phyloP scores from a whole-genome alignment of 2,797 vertebrate genomes.

The Setipinna tenuifilis region DNA sequence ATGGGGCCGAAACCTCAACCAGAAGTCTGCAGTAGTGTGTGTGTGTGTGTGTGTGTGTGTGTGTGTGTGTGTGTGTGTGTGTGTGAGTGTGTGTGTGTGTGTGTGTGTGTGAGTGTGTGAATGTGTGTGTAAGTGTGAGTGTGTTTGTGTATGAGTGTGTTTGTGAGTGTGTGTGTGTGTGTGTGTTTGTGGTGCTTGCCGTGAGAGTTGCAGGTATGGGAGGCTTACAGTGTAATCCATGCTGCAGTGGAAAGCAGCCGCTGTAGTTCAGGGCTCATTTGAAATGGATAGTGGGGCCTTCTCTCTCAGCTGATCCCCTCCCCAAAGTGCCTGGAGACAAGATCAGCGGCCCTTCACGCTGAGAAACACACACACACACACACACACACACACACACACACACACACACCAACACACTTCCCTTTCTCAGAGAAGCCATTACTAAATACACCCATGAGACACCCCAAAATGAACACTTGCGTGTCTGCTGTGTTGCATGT shows the following conservation, averaged over 20 bases:
- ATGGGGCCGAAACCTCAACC: constrained; percentile 64
- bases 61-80: not conserved
- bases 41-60: constrained; percentile 20
- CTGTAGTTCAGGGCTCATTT: constrained; percentile 63
- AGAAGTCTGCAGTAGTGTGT: constrained; percentile 53
- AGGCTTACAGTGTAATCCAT: constrained; percentile 71
- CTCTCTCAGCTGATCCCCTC: constrained; percentile 56
- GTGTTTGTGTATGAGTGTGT: not conserved
- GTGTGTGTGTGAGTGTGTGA: not conserved
- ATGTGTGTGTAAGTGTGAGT: not conserved
- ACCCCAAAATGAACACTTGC: not conserved
- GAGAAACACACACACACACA: constrained; percentile 13
- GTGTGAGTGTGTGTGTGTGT: not conserved
- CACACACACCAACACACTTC: constrained; percentile 1
- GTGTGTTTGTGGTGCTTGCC: constrained; percentile 56
- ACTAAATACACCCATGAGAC: constrained; percentile 1
- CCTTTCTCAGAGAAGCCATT: not conserved
- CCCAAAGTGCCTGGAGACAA: constrained; percentile 48
- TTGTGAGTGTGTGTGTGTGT: not conserved
- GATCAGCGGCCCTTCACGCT: constrained; percentile 46
- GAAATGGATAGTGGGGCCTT: constrained; percentile 59
- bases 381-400: constrained; percentile 40
- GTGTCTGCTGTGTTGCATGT: not conserved
- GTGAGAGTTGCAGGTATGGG: constrained; percentile 70
- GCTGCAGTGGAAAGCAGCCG: constrained; percentile 37